Evolutionary conservation across 1,140 invertebrate genomes (phyloP).

Genomic region (Ectropis grisescens): DNA sequence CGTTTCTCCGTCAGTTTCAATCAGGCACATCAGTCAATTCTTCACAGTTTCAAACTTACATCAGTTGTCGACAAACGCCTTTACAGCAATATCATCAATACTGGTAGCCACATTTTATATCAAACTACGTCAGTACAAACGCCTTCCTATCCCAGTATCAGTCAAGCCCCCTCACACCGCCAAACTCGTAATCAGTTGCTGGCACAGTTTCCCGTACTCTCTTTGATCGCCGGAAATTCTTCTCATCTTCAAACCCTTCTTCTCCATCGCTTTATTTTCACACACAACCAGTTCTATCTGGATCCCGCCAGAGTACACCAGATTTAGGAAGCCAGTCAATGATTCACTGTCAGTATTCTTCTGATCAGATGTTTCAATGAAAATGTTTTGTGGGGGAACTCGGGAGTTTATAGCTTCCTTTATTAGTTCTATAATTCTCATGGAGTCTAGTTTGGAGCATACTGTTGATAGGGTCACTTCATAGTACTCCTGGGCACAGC

Average conservation of each 20-base stretch:
- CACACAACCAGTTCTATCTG: conserved; percentile 90
- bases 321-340: conserved; percentile 71
- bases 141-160: too few species aligned
- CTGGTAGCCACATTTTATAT: too few species aligned
- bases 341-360: conserved; percentile 35
- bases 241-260: conserved; percentile 90
- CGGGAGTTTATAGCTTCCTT: conserved; percentile 86
- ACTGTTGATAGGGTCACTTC: conserved; percentile 84
- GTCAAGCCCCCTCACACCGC: too few species aligned
- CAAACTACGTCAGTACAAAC: too few species aligned
- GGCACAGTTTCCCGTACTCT: conserved; percentile 91
- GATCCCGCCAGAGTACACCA: conserved; percentile 88
- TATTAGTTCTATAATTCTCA: conserved; percentile 84
- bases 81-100: too few species aligned
- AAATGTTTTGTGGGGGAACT: conserved; percentile 81
- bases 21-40: too few species aligned
- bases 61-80: too few species aligned
- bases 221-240: conserved; percentile 92
- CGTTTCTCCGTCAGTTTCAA: too few species aligned
- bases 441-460: conserved; percentile 82
- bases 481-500: conserved; percentile 68
- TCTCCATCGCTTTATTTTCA: conserved; percentile 79
- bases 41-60: too few species aligned
- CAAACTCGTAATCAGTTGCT: conserved; percentile 91
- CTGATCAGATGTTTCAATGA: conserved; percentile 66